phyloP scores from a whole-genome alignment of 2,888 invertebrate genomes.

The Drosophila austrosaltans region DNA sequence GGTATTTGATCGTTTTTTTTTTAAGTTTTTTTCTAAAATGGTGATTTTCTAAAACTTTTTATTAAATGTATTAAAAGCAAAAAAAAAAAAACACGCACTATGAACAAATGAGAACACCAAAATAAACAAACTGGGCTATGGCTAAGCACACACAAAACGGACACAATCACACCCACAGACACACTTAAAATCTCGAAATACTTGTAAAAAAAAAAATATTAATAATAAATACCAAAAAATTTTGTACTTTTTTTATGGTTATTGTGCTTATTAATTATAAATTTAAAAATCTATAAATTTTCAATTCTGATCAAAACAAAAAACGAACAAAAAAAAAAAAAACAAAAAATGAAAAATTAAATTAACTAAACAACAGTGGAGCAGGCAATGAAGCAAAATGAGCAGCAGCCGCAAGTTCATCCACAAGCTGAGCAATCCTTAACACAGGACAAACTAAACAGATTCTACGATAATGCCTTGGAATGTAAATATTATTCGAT shows the following conservation, averaged over 20 bases:
- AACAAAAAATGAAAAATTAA: slow-evolving; percentile 38
- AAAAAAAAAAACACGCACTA: slow-evolving; percentile 48
- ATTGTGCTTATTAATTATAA: slow-evolving; percentile 32
- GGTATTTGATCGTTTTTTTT: slow-evolving; percentile 62
- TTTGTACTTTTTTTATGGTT: slow-evolving; percentile 34
- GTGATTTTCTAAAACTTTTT: slow-evolving; percentile 7
- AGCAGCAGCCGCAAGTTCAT: slow-evolving; percentile 67
- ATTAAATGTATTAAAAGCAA: slow-evolving; percentile 5
- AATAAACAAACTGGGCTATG: slow-evolving; percentile 35
- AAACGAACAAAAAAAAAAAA: slow-evolving; percentile 34
- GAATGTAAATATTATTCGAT: slow-evolving; percentile 87
- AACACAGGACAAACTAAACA: slow-evolving; percentile 91
- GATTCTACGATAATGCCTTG: slow-evolving; percentile 90
- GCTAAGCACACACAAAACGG: slow-evolving; percentile 33
- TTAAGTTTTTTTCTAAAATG: slow-evolving; percentile 8
- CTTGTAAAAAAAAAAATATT: slow-evolving; percentile 43
- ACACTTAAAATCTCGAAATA: slow-evolving; percentile 71
- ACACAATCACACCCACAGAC: slow-evolving; percentile 32
- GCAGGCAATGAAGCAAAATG: slow-evolving; percentile 34
- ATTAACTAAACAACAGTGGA: slow-evolving; percentile 50
- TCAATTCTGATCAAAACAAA: slow-evolving; percentile 47
- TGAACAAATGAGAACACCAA: slow-evolving; percentile 45
- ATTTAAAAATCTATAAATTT: slow-evolving; percentile 26
- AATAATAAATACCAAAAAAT: slow-evolving; percentile 28
- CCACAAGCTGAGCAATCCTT: slow-evolving; percentile 78